Evolutionary conservation across 1,140 invertebrate species (phyloP).

Genomic region (Prorops nasuta): DNA sequence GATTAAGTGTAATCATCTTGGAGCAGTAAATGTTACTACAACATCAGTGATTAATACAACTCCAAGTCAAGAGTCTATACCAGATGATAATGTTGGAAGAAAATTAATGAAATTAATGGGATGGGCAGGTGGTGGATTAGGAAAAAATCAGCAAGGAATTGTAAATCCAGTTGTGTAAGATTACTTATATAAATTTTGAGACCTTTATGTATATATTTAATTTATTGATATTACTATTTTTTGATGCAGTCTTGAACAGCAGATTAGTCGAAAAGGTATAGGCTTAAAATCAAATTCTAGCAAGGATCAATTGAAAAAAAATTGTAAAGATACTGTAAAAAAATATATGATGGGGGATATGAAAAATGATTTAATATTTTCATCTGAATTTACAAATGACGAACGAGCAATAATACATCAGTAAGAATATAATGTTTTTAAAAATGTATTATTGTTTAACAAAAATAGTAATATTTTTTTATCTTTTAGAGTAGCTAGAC

Average conservation of each 20-base stretch:
- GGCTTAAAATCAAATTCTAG: slow-evolving; percentile 40
- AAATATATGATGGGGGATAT: slow-evolving; percentile 57
- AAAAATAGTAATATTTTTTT: slow-evolving; percentile 9
- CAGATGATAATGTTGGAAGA: slow-evolving; percentile 62
- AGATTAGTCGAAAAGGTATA: slow-evolving; percentile 41
- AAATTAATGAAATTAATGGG: slow-evolving; percentile 80
- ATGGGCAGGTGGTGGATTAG: slow-evolving; percentile 76
- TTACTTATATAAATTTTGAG: not conserved
- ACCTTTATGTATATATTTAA: slow-evolving; percentile 8
- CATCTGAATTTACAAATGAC: slow-evolving; percentile 68
- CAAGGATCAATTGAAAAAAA: slow-evolving; percentile 46
- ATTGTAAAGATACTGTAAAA: slow-evolving; percentile 45
- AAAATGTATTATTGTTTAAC: slow-evolving; percentile 1
- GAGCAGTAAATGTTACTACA: slow-evolving; percentile 8
- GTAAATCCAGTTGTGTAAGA: slow-evolving; percentile 61
- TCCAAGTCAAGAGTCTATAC: slow-evolving; percentile 29
- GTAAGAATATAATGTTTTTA: slow-evolving; percentile 40
- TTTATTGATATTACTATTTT: slow-evolving; percentile 2
- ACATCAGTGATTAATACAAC: slow-evolving; percentile 12
- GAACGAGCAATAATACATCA: slow-evolving; percentile 69
- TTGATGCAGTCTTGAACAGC: slow-evolving; percentile 51
- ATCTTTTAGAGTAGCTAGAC: slow-evolving; percentile 37
- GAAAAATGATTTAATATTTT: slow-evolving; percentile 66
- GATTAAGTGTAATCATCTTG: not conserved
- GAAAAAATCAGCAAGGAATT: slow-evolving; percentile 69